Conservation (phyloP, 37 sponge, comb jelly and placozoan species). For the Hexactinellida sp. region DNA sequence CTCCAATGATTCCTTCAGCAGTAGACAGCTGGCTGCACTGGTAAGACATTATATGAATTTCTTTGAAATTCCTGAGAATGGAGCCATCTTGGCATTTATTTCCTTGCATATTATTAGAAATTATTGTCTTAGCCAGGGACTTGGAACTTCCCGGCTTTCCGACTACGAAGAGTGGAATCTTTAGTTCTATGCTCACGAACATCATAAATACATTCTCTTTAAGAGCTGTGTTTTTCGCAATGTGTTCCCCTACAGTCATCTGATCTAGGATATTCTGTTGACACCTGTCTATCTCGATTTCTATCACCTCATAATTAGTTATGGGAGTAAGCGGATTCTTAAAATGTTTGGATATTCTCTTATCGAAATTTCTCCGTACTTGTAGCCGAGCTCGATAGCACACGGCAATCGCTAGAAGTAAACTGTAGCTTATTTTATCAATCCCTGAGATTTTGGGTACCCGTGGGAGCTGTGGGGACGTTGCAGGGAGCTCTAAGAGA, state of each 20-base stretch:
- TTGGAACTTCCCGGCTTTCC: conserved; percentile 65
- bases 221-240: conserved; percentile 47
- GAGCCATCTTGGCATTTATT: not conserved
- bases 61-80: not conserved
- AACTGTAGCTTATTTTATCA: not conserved
- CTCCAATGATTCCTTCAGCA: conserved; percentile 62
- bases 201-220: conserved; percentile 69
- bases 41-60: conserved; percentile 66
- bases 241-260: conserved; percentile 26
- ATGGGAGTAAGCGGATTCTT: conserved; percentile 23
- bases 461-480: not conserved
- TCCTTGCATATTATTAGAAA: conserved; percentile 31
- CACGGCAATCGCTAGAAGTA: conserved; percentile 54
- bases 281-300: conserved; percentile 13
- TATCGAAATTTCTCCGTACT: conserved; percentile 42
- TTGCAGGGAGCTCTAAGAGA: not conserved
- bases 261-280: conserved; percentile 31
- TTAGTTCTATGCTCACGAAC: conserved; percentile 52
- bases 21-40: conserved; percentile 82
- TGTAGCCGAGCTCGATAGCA: conserved; percentile 65
- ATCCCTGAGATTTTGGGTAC: not conserved
- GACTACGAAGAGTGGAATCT: conserved; percentile 44
- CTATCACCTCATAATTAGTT: not conserved
- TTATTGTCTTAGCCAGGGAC: conserved; percentile 37
- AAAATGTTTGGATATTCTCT: conserved; percentile 23